Percentiles rank a stretch among this genome's conserved stretches.
Conservation (phyloP, 2,797 vertebrate species). For the Ateles fusciceps region DNA sequence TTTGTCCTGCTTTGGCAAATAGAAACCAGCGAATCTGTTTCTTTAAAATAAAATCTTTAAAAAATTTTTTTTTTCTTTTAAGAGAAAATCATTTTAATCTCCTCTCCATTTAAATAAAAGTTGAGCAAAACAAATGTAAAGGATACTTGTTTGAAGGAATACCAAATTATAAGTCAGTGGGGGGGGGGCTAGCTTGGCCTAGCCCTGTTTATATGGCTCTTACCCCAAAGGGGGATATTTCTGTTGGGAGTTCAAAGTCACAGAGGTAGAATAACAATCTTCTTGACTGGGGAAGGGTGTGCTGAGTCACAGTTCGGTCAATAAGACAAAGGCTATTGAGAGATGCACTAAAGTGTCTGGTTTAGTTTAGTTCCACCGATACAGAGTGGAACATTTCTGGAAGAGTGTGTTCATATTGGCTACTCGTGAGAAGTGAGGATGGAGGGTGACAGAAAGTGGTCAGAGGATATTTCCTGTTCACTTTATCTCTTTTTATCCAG, state of each 20-base stretch:
- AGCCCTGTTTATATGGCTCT: background rate
- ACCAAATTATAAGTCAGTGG: background rate
- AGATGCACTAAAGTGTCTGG: background rate
- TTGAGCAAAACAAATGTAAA: background rate
- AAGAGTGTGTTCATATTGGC: background rate
- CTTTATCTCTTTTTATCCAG: background rate
- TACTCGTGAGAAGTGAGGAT: background rate
- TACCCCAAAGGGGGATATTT: background rate
- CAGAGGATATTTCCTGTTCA: background rate
- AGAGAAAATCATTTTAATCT: background rate
- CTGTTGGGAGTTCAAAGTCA: constrained; percentile 3
- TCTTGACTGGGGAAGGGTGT: background rate
- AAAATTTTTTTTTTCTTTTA: background rate
- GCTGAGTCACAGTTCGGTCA: background rate
- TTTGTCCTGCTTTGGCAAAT: background rate
- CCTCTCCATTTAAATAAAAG: background rate
- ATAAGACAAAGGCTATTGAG: background rate
- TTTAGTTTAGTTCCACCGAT: background rate
- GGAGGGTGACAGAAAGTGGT: background rate
- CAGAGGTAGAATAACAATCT: background rate
- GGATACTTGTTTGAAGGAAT: background rate
- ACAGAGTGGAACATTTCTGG: background rate
- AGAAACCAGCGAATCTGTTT: constrained; percentile 14
- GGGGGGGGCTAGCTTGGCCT: background rate
- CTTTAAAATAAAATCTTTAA: background rate